phyloP scores from a whole-genome alignment of 2,888 invertebrate genomes.

The Macrosoma leucophasiata region DNA sequence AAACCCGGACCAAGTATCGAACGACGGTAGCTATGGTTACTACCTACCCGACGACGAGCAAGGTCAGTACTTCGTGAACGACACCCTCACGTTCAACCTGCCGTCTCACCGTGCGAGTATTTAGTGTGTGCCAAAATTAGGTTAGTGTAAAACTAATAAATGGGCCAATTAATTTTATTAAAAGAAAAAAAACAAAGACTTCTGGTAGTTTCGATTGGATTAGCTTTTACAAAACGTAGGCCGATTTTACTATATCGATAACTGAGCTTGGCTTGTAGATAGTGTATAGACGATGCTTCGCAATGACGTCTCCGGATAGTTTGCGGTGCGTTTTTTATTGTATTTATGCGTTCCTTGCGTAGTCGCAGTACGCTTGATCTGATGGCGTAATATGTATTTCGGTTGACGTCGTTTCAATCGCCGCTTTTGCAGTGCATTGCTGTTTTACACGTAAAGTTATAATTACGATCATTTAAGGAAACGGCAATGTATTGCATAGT shows the following conservation, averaged over 20 bases:
- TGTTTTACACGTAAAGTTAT: constrained; percentile 10
- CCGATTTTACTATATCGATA: constrained; percentile 41
- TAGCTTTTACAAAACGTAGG: constrained; percentile 62
- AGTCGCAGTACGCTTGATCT: constrained; percentile 3
- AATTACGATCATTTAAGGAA: too few relatives aligned
- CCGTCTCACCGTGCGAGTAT: constrained; percentile 70
- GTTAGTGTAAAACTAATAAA: constrained; percentile 39
- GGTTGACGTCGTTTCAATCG: not conserved
- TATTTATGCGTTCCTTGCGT: constrained; percentile 8
- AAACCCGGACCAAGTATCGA: constrained; percentile 49
- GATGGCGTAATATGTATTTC: constrained; percentile 5
- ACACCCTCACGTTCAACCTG: constrained; percentile 62
- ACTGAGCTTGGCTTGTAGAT: constrained; percentile 62
- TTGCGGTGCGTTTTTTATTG: constrained; percentile 8
- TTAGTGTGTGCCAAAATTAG: constrained; percentile 42
- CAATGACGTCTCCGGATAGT: constrained; percentile 30
- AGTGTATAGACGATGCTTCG: constrained; percentile 41
- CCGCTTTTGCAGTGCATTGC: not conserved
- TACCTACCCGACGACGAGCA: constrained; percentile 62
- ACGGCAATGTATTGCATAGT: too few relatives aligned
- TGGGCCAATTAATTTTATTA: constrained; percentile 22
- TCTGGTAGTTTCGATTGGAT: constrained; percentile 47
- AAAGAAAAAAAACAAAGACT: constrained; percentile 32
- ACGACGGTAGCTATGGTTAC: constrained; percentile 67
- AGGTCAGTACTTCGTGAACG: constrained; percentile 59